Base-by-base conservation (phyloP, 37 sponge, comb jelly and placozoan species). In the Petrosia ficiformis region DNA sequence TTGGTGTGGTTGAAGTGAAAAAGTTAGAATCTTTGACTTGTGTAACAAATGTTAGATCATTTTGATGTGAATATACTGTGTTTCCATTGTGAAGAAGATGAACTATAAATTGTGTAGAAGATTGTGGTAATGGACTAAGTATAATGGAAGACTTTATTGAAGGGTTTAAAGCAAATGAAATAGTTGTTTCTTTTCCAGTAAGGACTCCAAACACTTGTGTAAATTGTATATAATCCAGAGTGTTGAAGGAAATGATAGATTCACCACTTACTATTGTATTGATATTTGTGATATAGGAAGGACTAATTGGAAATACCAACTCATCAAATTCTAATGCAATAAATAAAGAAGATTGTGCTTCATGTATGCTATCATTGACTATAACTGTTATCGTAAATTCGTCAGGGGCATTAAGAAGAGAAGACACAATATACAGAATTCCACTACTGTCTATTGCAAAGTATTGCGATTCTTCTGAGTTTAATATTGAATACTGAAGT, bases 401-500 rank as follows among this genome's bases (percentile, higher is more conserved):
- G 54, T 16, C 16, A 16, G 54, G 54, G 16, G 54, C 54, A 48
- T 16, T 48, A 10, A 48, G 54, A 19, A 48, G 54, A 48, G 54
- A 59, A 11, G 42, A 63, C 24, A 28, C 63, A 10, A 83, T 68
- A 10, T 21, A 10, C 4, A 83, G 44, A 0, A 44, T 76, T 25
- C 84, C 84, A 40, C 71, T 69, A 11, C 8, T 4, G 39, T 57
- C 28, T 44, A 83, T 41, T 38, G 75, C 48, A 16, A 83, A 75
- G 4, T 57, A 33, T 10, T 2, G 2, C 2, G 76, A 6, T 4
- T 39, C 68, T n/a, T 57, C 42, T 24, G 42, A 26, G 5, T 54
- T 28, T n/a, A 36, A 4, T 3, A 81, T 54, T 61, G 80, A 75
- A 77, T 69, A 93, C 35, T 30, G 34, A 29, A 93, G 42, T 16